Base-by-base conservation (phyloP, 1,140 invertebrate species). In the Heliconius nattereri region DNA sequence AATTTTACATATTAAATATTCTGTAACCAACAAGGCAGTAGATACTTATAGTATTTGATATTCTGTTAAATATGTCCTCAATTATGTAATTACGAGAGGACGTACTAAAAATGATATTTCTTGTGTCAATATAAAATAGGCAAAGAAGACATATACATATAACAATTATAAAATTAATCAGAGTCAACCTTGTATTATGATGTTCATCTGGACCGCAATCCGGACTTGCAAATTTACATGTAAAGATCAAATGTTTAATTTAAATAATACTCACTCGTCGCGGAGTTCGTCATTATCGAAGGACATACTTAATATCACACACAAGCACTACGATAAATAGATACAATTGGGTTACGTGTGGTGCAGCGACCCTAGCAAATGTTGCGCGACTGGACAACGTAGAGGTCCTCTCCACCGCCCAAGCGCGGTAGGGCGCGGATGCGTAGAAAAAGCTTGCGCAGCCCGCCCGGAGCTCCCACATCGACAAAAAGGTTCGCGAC, bases 231-330 rank as follows among this genome's bases (percentile, higher is more conserved):
- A 19, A 20, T 20, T 52, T 20, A 52, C 7, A 52, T 52, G 20
- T 57, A 57, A 9, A 0, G 2, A n/a, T 57, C 7, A 57, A 9
- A 23, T 57, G 7, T 16, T 16, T 66, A 29, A 3, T 66, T 29
- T 8, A 29, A 66, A 66, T 66, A 5, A 66, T 90, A 94, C 93
- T 94, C 84, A 94, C 93, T 94, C 93, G 76, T 94, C 93, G 60
- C 91, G 90, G 9, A 94, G 88, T 76, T 94, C 93, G 80, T 94
- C 92, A 81, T 92, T 90, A 79, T 94, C 93, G 86, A 94, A 94
- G 81, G 93, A 94, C 93, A 94, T 94, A 75, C 73, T 90, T 77
- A 76, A 78, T 74, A 72, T 75, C 81, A 85, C 78, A 80, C 84
- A 88, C 87, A 82, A 77, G 78, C 87, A 91, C 90, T 84, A 79